These are phyloP conservation scores for Limosa lapponica DNA, from an alignment of 2,797 vertebrate genomes.

Conservation along the genomic window DNA sequence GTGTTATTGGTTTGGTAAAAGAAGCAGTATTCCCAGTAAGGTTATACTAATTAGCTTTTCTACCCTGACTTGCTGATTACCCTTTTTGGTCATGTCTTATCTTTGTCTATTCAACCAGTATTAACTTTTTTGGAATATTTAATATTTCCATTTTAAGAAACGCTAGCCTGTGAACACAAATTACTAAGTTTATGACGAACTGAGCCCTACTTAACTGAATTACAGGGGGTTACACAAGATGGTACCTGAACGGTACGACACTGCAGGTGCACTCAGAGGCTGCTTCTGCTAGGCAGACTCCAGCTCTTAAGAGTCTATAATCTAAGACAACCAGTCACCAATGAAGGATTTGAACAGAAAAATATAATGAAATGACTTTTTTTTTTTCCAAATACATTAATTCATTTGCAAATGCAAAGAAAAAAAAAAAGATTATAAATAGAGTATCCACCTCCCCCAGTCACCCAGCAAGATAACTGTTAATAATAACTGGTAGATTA, in stretches of 20 bases:
- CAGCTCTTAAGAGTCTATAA: not conserved
- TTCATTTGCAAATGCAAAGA: slow-evolving; percentile 19
- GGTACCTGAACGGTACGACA: not conserved
- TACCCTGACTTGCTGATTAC: not conserved
- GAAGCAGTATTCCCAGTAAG: not conserved
- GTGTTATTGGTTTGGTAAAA: not conserved
- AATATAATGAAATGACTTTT: not conserved
- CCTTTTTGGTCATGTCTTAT: not conserved
- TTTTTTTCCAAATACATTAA: not conserved
- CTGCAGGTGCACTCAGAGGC: not conserved
- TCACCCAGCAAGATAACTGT: not conserved
- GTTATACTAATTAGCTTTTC: slow-evolving; percentile 2
- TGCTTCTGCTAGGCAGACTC: slow-evolving; percentile 13
- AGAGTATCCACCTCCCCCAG: not conserved
- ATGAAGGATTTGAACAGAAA: not conserved
- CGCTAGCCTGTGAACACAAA: not conserved
- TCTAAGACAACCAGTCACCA: not conserved
- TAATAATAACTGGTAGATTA: slow-evolving; percentile 25
- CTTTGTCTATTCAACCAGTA: not conserved
- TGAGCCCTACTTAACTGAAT: not conserved
- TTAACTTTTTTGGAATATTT: not conserved
- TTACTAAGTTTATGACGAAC: not conserved
- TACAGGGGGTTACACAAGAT: not conserved
- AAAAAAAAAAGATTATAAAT: not conserved
- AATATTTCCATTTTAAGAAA: slow-evolving; percentile 5